Evolutionary conservation across 2,888 invertebrate genomes (phyloP).

Genomic region (Hirtodrosophila cameraria): DNA sequence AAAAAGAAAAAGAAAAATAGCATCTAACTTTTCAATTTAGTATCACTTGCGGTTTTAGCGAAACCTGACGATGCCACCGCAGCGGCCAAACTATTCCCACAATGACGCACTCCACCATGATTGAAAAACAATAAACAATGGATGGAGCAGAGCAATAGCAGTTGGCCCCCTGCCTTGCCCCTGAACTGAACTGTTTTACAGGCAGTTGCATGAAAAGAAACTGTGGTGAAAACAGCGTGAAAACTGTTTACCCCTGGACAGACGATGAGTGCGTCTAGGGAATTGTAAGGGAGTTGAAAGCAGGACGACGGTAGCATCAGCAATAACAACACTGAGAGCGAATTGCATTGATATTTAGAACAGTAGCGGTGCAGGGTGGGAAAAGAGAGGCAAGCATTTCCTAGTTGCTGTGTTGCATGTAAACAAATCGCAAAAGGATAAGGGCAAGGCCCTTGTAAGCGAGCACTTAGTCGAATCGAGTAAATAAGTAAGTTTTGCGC

Average conservation of each 20-base stretch:
- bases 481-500: conserved; percentile 70
- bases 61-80: conserved; percentile 33
- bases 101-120: conserved; percentile 60
- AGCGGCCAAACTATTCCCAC: conserved; percentile 36
- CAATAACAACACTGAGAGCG: conserved; percentile 2
- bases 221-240: conserved; percentile 62
- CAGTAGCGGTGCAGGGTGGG: neutral
- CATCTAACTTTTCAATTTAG: conserved; percentile 65
- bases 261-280: conserved; percentile 34
- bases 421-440: conserved; percentile 72
- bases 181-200: conserved; percentile 10
- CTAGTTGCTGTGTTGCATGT: conserved; percentile 46
- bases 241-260: conserved; percentile 53
- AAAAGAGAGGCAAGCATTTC: neutral
- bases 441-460: conserved; percentile 69
- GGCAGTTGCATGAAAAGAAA: conserved; percentile 26
- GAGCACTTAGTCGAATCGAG: conserved; percentile 74
- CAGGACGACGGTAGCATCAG: neutral
- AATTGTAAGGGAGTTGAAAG: conserved; percentile 29
- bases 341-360: conserved; percentile 54
- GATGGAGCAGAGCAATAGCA: neutral
- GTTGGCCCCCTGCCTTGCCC: neutral
- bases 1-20: conserved; percentile 6
- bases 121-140: conserved; percentile 68
- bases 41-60: conserved; percentile 62